Evolutionary conservation across 1,140 invertebrate genomes (phyloP).

Genomic region (Drusus annulatus): DNA sequence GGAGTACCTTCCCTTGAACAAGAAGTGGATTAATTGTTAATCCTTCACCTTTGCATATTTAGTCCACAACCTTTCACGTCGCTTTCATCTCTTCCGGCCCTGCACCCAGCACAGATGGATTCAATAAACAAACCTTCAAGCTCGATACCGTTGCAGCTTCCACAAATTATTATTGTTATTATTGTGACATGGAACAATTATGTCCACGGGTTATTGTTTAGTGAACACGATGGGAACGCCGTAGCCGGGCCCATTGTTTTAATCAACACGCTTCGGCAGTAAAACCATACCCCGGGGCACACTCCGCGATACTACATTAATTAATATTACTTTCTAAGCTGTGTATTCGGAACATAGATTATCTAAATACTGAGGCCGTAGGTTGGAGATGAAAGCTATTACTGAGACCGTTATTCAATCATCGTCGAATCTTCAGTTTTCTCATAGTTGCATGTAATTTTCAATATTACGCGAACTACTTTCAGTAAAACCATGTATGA

Average conservation of each 20-base stretch:
- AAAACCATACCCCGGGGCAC: conserved; percentile 25
- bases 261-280: conserved; percentile 43
- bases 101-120: conserved; percentile 20
- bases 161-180: conserved; percentile 35
- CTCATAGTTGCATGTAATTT: no score
- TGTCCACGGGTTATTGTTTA: conserved; percentile 42
- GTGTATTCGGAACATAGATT: neutral
- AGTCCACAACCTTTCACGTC: neutral
- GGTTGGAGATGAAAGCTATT: no score
- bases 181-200: conserved; percentile 43
- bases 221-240: conserved; percentile 37
- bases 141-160: conserved; percentile 22
- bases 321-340: conserved; percentile 41
- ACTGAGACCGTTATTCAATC: no score
- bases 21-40: no score
- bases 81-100: neutral
- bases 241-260: conserved; percentile 37
- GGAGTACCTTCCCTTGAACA: no score
- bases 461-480: no score
- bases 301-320: conserved; percentile 35
- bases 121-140: conserved; percentile 30
- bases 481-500: no score
- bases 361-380: no score
- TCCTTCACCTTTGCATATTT: no score
- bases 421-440: no score